Base-by-base conservation (phyloP, 2,113 vertebrate genomes). In the Myanophis thanlyinensis region DNA sequence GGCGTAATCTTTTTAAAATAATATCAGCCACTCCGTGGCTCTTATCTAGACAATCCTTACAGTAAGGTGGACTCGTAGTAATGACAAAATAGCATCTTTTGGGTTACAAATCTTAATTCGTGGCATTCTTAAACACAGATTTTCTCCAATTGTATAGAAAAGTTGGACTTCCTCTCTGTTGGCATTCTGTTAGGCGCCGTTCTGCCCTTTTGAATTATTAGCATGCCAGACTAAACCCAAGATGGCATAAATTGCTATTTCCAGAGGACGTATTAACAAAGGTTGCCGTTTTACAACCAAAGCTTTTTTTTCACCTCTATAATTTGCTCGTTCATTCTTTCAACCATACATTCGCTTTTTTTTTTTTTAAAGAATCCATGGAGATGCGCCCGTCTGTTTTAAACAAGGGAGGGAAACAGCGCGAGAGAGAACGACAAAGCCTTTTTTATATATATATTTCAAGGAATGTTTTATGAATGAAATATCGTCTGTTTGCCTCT, bases 241-340 rank as follows among this genome's bases (percentile, higher is more conserved):
- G 49, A 23, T 89, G 67, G 85, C 94, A 93, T 96, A 93, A 93
- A 87, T 23, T 25, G 1, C 35, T 88, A 4, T 87, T 56, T 56
- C 62, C 54, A 88, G 88, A 90, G 93, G 95, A 96, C 92, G 89
- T 85, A 56, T 91, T 88, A 94, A 94, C 96, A 95, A 96, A 95
- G 96, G 53, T 40, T 56, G 67, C n/a, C 88, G 56, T 95, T 96
- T 95, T 87, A 92, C 94, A 95, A 92, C 93, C 93, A 47, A 85
- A 30, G 40, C 11, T 80, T 54, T 35, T 59, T 52, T 20, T 22
- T 35, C 11, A 8, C 48, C 49, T 5, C 44, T 89, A 49, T 11
- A 47, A 51, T 47, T 52, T 20, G 15, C 35, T 35, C 94, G 91
- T 96, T 95, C 95, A 20, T 90, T 90, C 47, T 18, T 47, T 88